A percentile compares a stretch with the other conserved stretches of the same genome.
Conservation (phyloP, 2,113 vertebrate genomes). For the Dipodomys ordii region DNA sequence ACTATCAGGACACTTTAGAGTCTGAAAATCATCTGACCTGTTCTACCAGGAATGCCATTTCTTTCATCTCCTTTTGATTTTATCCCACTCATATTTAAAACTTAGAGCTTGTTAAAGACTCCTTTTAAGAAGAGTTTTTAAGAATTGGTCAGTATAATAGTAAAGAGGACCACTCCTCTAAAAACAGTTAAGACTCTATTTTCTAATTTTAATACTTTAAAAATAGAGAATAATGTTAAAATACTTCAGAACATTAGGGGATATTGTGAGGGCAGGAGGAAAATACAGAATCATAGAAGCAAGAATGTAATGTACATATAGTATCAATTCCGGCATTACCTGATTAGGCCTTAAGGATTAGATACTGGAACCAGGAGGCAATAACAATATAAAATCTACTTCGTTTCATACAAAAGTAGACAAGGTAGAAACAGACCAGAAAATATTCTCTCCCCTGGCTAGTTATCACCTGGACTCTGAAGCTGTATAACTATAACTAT, state of each 20-base stretch:
- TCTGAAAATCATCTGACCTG: conserved; percentile 70
- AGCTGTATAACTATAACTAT: background rate
- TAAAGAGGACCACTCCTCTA: background rate
- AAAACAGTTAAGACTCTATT: conserved; percentile 43
- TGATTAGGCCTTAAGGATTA: conserved; percentile 23
- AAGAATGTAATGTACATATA: background rate
- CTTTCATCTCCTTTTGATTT: conserved; percentile 74
- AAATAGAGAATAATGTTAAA: conserved; percentile 5
- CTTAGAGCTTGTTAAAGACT: conserved; percentile 62
- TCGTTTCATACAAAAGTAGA: conserved; percentile 40
- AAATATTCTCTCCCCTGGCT: background rate
- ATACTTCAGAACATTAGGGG: conserved; percentile 29
- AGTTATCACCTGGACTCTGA: background rate
- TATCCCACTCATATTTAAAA: conserved; percentile 67
- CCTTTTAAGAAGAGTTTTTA: conserved; percentile 61
- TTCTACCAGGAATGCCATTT: conserved; percentile 72
- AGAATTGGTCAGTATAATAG: conserved; percentile 20
- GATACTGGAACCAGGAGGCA: background rate
- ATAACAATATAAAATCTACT: background rate
- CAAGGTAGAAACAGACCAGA: conserved; percentile 28
- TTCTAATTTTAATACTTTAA: conserved; percentile 33
- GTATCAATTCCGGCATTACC: background rate
- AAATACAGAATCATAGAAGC: background rate
- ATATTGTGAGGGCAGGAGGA: background rate
- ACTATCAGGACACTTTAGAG: conserved; percentile 77